Evolutionary conservation across 2,888 invertebrate species (phyloP), one percentile per base, ranked within the genome.

Genomic region (Stegana nigrithorax): DNA sequence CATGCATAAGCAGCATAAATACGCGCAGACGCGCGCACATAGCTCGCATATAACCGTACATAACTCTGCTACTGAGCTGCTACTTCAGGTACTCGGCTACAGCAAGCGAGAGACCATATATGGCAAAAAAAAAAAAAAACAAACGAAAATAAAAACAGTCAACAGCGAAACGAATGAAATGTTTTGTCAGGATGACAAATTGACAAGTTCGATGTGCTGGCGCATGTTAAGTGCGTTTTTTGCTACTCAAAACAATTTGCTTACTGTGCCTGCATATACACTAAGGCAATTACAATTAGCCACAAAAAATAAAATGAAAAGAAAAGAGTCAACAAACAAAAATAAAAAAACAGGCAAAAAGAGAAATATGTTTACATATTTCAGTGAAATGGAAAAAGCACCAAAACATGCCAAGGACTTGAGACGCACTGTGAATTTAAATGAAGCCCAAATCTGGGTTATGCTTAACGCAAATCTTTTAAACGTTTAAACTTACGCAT

Each of bases 1-100:
- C 81, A 81, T 76, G 78, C 80, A 80, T 73, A 80, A 78, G 64
- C 60, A 64, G 67, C 67, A 75, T 72, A 71, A 72, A 72, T 70
- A 69, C n/a, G n/a, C 59, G 57, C 59, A 66, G 67, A 67, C 60
- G 66, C 12, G 4, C 5, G 36, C 29, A 8, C 44, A 17, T 25
- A 27, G 21, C 29, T 59, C 59, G 14, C n/a, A 26, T n/a, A 27
- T 25, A 29, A 17, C 12, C 5, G 12, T 5, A 50, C 25, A 25
- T 19, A 42, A 10, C 7, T 32, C 32, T 7, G 12, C 7, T 32
- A 12, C 32, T n/a, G n/a, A n/a, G n/a, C n/a, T n/a, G n/a, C n/a
- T n/a, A n/a, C n/a, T n/a, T n/a, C n/a, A n/a, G n/a, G n/a, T n/a
- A n/a, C n/a, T n/a, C n/a, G n/a, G n/a, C n/a, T n/a, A n/a, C n/a